A percentile compares a stretch with the other conserved stretches of the same genome.
phyloP scores from a whole-genome alignment of 2,888 invertebrate genomes.

The Quadriops clusia region DNA sequence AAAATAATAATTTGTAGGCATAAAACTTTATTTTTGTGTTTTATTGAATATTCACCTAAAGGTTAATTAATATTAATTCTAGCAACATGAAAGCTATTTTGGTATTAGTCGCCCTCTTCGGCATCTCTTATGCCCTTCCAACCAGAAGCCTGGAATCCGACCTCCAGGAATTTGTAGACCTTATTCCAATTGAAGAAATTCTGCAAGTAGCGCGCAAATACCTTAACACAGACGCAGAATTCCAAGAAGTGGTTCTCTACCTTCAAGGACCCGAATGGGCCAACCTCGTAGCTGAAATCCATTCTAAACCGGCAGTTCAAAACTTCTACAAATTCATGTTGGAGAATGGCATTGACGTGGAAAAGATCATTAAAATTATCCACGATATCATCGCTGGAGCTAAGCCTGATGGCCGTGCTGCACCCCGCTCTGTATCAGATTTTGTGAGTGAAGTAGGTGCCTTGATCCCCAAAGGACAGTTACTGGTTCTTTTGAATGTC shows the following conservation, averaged over 20 bases:
- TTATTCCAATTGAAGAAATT: constrained; percentile 19
- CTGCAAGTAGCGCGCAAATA: constrained; percentile 18
- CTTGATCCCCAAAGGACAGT: constrained; percentile 9
- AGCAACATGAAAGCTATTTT: no score
- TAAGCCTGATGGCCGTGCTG: no score
- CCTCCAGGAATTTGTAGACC: constrained; percentile 15
- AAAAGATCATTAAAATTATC: constrained; percentile 13
- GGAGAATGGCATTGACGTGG: constrained; percentile 14
- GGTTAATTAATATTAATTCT: no score
- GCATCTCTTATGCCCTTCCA: constrained; percentile 4
- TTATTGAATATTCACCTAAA: no score
- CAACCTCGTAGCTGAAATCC: constrained; percentile 11
- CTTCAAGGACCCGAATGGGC: constrained; percentile 19
- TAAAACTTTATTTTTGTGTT: no score
- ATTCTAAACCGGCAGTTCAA: constrained; percentile 12
- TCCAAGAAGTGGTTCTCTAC: constrained; percentile 16
- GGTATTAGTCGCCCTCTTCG: constrained; percentile 6
- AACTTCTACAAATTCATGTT: constrained; percentile 15
- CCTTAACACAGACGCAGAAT: constrained; percentile 17
- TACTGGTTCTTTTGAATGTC: constrained; percentile 10
- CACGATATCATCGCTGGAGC: constrained; percentile 16
- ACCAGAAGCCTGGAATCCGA: constrained; percentile 10
- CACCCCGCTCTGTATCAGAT: constrained; percentile 9
- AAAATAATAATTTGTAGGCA: no score
- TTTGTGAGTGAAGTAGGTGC: constrained; percentile 15